phyloP scores from a whole-genome alignment of 2,888 invertebrate species.

The Pachycephus smyrnensis region DNA sequence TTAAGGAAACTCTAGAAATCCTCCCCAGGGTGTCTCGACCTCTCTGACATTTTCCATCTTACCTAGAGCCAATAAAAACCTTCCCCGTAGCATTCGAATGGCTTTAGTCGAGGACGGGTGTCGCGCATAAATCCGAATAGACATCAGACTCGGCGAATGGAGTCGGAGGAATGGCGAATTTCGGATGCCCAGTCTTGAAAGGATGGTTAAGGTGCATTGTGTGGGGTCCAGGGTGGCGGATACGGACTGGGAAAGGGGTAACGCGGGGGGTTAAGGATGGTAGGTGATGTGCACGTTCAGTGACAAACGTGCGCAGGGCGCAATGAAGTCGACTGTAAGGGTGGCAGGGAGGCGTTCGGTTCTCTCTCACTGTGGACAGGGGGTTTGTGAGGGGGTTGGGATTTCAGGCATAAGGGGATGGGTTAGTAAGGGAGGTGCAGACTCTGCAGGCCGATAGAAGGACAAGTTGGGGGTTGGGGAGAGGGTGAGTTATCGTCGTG shows the following conservation, averaged over 20 bases:
- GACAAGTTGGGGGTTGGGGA: conserved; percentile 30
- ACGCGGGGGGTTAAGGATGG: conserved; percentile 6
- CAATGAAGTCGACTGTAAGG: conserved; percentile 56
- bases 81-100: conserved; percentile 22
- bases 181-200: conserved; percentile 13
- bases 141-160: not conserved
- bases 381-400: conserved; percentile 13
- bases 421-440: conserved; percentile 21
- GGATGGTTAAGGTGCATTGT: conserved; percentile 26
- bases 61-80: conserved; percentile 43
- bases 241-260: conserved; percentile 1
- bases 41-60: conserved; percentile 24
- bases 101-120: not conserved
- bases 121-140: conserved; percentile 3
- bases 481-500: conserved; percentile 44
- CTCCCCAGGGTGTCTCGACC: not conserved
- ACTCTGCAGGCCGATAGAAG: conserved; percentile 13
- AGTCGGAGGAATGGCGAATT: conserved; percentile 21
- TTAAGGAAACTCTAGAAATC: not conserved
- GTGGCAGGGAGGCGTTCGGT: conserved; percentile 42
- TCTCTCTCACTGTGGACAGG: conserved; percentile 18
- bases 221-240: conserved; percentile 11
- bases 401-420: conserved; percentile 10
- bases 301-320: conserved; percentile 54
- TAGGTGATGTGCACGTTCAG: conserved; percentile 49